Percentiles rank a stretch among this genome's conserved stretches.
Conservation (phyloP, 2,797 vertebrate species). For the Hybognathus amarus region DNA sequence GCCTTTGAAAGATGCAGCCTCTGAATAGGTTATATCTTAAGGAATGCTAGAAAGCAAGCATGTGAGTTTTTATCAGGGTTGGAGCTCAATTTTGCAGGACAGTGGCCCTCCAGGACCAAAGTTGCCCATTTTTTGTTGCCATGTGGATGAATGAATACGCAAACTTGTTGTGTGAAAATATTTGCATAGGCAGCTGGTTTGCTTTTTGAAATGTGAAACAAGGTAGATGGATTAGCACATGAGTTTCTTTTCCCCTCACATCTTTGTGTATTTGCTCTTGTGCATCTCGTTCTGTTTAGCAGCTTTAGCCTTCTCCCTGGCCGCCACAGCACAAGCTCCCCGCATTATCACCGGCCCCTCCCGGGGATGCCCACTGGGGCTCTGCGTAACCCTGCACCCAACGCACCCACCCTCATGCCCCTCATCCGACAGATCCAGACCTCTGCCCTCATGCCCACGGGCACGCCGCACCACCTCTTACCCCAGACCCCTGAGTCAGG, state of each 20-base stretch:
- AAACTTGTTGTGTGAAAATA: neutral
- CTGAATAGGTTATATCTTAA: too few relatives aligned
- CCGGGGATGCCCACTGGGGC: conserved; percentile 87
- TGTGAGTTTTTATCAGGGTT: too few relatives aligned
- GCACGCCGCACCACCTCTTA: conserved; percentile 90
- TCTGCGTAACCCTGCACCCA: conserved; percentile 88
- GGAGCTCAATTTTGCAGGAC: neutral
- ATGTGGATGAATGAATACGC: too few relatives aligned
- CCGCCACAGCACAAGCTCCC: conserved; percentile 91
- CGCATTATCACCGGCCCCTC: conserved; percentile 94
- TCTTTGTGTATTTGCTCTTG: conserved; percentile 35
- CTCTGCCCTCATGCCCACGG: conserved; percentile 90
- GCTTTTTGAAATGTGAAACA: neutral
- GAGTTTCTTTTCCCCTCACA: conserved; percentile 3
- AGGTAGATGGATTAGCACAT: neutral
- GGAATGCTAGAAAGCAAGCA: too few relatives aligned
- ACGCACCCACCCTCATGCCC: conserved; percentile 96
- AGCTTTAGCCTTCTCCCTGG: conserved; percentile 93
- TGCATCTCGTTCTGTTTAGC: conserved; percentile 74
- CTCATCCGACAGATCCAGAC: conserved; percentile 99
- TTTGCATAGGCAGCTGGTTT: neutral
- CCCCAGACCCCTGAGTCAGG: conserved; percentile 93
- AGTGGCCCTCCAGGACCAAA: neutral
- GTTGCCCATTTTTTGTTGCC: neutral
- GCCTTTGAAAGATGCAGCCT: too few relatives aligned